Conservation (phyloP, 2,113 vertebrate species). For the Phyllopteryx taeniolatus region DNA sequence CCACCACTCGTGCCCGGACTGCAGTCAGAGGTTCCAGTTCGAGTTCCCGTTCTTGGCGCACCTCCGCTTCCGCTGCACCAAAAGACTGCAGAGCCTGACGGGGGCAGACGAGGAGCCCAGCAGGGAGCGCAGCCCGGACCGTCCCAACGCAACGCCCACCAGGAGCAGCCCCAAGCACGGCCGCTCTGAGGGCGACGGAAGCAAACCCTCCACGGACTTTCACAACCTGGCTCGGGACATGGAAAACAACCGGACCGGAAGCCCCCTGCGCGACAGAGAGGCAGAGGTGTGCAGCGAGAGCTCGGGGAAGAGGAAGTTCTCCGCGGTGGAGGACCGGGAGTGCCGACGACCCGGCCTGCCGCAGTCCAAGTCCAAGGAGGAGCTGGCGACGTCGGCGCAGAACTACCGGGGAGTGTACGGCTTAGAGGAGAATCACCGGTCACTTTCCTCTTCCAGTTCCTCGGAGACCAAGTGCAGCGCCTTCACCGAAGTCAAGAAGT, state of each 20-base stretch:
- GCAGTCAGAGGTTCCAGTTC: slow-evolving; percentile 94
- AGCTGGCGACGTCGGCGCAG: slow-evolving; percentile 85
- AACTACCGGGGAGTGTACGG: slow-evolving; percentile 85
- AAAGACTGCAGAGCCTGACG: slow-evolving; percentile 79
- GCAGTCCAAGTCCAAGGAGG: slow-evolving; percentile 79
- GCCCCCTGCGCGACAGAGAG: slow-evolving; percentile 72
- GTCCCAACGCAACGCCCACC: slow-evolving; percentile 55
- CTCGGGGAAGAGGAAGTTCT: slow-evolving; percentile 80
- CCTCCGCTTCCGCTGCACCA: slow-evolving; percentile 92
- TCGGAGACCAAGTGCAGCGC: slow-evolving; percentile 86
- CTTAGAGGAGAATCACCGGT: slow-evolving; percentile 80
- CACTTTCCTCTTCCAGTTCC: slow-evolving; percentile 77
- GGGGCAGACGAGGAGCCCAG: slow-evolving; percentile 66
- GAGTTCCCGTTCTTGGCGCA: slow-evolving; percentile 92
- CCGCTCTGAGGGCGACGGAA: slow-evolving; percentile 68
- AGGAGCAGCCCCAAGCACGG: slow-evolving; percentile 72
- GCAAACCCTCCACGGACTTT: slow-evolving; percentile 91
- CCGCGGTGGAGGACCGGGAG: slow-evolving; percentile 66
- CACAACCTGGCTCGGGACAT: slow-evolving; percentile 92
- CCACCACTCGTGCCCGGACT: slow-evolving; percentile 85
- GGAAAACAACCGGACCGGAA: slow-evolving; percentile 78
- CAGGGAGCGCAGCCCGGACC: slow-evolving; percentile 62
- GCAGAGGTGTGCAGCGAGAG: slow-evolving; percentile 76
- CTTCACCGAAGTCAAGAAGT: slow-evolving; percentile 93
- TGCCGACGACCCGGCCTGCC: slow-evolving; percentile 38